Evolutionary conservation across 2,797 vertebrate species (phyloP), one percentile per base, ranked within the genome.

Genomic region (Pteropus rufus): DNA sequence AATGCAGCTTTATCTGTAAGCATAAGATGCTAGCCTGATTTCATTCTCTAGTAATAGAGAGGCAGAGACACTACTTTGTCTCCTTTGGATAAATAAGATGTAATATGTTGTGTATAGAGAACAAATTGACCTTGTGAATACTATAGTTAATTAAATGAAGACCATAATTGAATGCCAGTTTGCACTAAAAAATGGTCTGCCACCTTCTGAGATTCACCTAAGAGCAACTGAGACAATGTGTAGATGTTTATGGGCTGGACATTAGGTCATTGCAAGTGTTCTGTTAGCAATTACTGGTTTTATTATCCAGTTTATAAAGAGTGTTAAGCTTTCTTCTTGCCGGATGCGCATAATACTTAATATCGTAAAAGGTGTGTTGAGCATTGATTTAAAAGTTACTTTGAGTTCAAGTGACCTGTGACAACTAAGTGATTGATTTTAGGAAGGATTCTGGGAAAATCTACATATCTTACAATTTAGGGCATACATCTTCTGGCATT

Each of bases 61-160:
- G 67, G 54, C 46, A 73, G 67, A 69, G 23, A 69, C 7, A 60
- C 24, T 64, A n/a, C 36, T 54, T 96, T 80, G n/a, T 94, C 70
- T 86, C 41, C 36, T 80, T 94, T 96, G 80, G 62, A 72, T 93
- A 85, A 96, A 29, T n/a, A 93, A 92, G 79, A 72, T 91, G n/a
- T 58, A 86, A 67, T 67, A 92, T 75, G 64, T 85, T 93, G 26
- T 93, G 39, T 65, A 64, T n/a, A 72, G 64, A 58, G 39, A 92
- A 82, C 77, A 97, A 95, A 96, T 34, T 96, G 93, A 91, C 95
- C 91, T 97, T 91, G 88, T 88, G 69, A 86, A 89, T 88, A 76
- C 46, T 34, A 34, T 34, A 75, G 58, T 89, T 96, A 89, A 94
- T 96, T 87, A 95, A 95, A 75, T 69, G 67, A 96, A 94, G n/a